Conservation (phyloP, 2,888 invertebrate genomes). For the Platyscelio sp. region DNA sequence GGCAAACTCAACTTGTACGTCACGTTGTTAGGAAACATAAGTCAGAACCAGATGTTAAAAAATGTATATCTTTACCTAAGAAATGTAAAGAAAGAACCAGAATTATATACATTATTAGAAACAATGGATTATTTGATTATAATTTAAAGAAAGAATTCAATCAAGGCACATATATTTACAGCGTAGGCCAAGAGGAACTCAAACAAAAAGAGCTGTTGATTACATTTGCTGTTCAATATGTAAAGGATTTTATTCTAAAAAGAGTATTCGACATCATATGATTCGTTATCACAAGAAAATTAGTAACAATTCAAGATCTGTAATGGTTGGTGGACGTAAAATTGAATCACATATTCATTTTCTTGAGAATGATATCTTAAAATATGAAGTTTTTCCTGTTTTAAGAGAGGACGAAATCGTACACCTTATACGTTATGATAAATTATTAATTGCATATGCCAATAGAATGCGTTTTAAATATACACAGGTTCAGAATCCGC, state of each 20-base stretch:
- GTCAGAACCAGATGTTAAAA: conserved; percentile 13
- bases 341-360: conserved; percentile 51
- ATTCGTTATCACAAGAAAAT: conserved; percentile 32
- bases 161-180: conserved; percentile 58
- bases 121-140: conserved; percentile 63
- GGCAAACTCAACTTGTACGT: too few relatives aligned
- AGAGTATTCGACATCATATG: conserved; percentile 55
- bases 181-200: conserved; percentile 58
- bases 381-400: conserved; percentile 62
- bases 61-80: background rate
- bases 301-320: conserved; percentile 3
- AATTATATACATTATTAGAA: conserved; percentile 63
- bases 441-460: conserved; percentile 69
- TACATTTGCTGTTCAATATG: conserved; percentile 62
- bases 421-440: conserved; percentile 68
- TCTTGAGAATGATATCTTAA: conserved; percentile 51
- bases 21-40: too few relatives aligned
- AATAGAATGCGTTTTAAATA: conserved; percentile 71
- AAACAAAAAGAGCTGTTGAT: conserved; percentile 44
- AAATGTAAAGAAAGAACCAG: background rate
- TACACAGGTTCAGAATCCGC: conserved; percentile 51
- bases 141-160: conserved; percentile 63
- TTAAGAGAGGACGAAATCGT: conserved; percentile 70
- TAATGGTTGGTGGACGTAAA: conserved; percentile 33
- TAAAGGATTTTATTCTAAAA: conserved; percentile 63